Conservation (phyloP, 2,888 invertebrate genomes). For the Euzetes globulus region DNA sequence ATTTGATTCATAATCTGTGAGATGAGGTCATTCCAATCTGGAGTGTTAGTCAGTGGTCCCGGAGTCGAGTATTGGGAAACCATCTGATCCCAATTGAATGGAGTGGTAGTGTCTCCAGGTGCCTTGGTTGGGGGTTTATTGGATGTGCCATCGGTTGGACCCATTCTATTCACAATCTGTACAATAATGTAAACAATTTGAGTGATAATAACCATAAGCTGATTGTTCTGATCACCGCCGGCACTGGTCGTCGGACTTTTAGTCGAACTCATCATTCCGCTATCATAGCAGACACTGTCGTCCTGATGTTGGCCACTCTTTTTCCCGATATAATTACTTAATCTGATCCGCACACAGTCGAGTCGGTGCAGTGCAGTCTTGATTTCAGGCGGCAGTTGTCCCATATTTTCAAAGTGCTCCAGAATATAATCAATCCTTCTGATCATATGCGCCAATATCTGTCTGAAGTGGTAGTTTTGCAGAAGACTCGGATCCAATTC, state of each 20-base stretch:
- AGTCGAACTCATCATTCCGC: background rate
- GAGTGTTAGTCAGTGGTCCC: background rate
- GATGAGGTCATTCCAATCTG: constrained; percentile 23
- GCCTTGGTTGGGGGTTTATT: background rate
- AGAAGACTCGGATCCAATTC: constrained; percentile 25
- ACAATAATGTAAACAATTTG: constrained; percentile 31
- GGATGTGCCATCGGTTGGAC: background rate
- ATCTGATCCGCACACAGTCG: constrained; percentile 27
- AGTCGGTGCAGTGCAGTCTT: background rate
- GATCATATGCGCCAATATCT: constrained; percentile 31
- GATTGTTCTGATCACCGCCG: background rate
- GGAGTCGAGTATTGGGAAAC: background rate
- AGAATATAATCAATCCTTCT: constrained; percentile 31
- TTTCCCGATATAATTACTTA: constrained; percentile 25
- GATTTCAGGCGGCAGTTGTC: background rate
- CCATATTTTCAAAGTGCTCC: constrained; percentile 29
- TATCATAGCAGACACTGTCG: constrained; percentile 19
- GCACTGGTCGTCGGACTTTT: too few species aligned
- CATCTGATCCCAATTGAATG: constrained; percentile 27
- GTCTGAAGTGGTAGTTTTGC: constrained; percentile 24
- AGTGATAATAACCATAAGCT: constrained; percentile 17
- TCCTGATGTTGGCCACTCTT: background rate
- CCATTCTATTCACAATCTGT: constrained; percentile 18
- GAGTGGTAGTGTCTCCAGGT: background rate
- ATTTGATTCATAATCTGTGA: constrained; percentile 28